Conservation (phyloP, 1,140 invertebrate species). For the Pissodes strobi region DNA sequence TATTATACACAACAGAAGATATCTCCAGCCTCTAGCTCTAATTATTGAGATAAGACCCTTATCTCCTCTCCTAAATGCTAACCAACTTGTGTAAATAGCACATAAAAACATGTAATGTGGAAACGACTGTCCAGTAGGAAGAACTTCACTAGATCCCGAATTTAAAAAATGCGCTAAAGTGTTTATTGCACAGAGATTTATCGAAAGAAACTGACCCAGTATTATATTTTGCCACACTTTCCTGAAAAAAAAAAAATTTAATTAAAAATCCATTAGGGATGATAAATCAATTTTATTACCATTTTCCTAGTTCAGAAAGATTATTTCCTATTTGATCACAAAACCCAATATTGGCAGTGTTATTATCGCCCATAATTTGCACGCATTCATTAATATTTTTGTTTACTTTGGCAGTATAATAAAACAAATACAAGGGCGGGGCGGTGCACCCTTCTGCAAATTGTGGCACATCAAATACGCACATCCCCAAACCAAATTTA, state of each 20-base stretch:
- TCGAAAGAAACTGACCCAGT: constrained; percentile 75
- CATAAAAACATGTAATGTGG: constrained; percentile 79
- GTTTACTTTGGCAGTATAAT: constrained; percentile 23
- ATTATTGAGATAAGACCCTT: constrained; percentile 69
- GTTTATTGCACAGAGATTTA: constrained; percentile 76
- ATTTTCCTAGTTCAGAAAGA: constrained; percentile 68
- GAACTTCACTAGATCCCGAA: constrained; percentile 67
- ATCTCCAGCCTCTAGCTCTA: constrained; percentile 71
- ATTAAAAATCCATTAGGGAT: constrained; percentile 16
- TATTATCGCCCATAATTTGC: constrained; percentile 47
- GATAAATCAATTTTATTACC: constrained; percentile 56
- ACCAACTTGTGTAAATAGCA: constrained; percentile 74
- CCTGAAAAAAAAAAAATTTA: constrained; percentile 57
- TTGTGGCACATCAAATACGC: background rate
- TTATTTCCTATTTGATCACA: constrained; percentile 70
- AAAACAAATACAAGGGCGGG: constrained; percentile 42
- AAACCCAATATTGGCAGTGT: constrained; percentile 54
- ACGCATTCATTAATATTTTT: constrained; percentile 33
- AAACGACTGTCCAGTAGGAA: constrained; percentile 79
- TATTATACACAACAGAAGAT: constrained; percentile 72
- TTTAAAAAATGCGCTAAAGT: constrained; percentile 76
- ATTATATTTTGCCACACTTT: constrained; percentile 75
- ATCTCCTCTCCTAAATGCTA: constrained; percentile 70
- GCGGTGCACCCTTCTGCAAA: constrained; percentile 41
- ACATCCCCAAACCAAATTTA: constrained; percentile 11